Evolutionary conservation across 2,888 invertebrate genomes (phyloP).

Genomic region (Helobdella robusta): DNA sequence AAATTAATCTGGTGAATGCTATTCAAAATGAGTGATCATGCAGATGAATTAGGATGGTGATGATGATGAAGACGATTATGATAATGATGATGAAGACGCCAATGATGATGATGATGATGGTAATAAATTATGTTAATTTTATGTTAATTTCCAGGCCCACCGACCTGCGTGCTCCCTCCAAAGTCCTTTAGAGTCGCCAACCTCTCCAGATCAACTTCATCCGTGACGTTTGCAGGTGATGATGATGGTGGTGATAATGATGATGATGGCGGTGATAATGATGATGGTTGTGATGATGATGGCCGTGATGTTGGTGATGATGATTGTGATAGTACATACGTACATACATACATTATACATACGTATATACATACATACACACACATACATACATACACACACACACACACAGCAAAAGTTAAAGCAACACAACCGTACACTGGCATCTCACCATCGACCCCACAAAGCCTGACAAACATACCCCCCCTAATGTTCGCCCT

Average conservation of each 20-base stretch:
- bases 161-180: constrained; percentile 18
- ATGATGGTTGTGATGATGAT: too few relatives aligned
- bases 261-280: background rate
- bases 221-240: background rate
- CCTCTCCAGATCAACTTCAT: background rate
- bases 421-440: constrained; percentile 14
- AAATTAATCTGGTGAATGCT: background rate
- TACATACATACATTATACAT: too few relatives aligned
- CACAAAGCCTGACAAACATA: background rate
- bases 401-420: constrained; percentile 17
- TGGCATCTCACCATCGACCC: constrained; percentile 1
- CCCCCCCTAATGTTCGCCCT: background rate
- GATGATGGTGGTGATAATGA: too few relatives aligned
- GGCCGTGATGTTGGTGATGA: too few relatives aligned
- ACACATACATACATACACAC: too few relatives aligned
- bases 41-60: background rate
- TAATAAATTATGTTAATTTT: too few relatives aligned
- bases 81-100: too few relatives aligned
- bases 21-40: background rate
- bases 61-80: too few relatives aligned
- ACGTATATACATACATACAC: background rate
- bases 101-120: too few relatives aligned
- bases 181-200: background rate
- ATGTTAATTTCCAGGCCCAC: constrained; percentile 8
- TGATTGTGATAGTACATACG: too few relatives aligned